Evolutionary conservation across 1,140 invertebrate genomes (phyloP), one percentile per base, ranked within the genome.

Genomic region (Cotesia glomerata): DNA sequence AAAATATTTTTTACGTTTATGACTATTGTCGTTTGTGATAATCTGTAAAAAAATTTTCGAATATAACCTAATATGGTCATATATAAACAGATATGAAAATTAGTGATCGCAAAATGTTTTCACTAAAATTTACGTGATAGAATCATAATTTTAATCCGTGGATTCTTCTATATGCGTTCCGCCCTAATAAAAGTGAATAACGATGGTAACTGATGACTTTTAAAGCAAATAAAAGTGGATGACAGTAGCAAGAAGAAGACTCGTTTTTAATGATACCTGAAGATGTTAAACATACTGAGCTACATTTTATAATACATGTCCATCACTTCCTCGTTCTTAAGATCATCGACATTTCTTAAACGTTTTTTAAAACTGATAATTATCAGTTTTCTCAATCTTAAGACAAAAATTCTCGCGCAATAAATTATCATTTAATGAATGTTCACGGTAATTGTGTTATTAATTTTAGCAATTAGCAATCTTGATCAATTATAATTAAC

Each of bases 311-410:
- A 16, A 39, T 32, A 26, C 11, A 45, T 51, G 68, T 39, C 58
- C 45, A 61, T 61, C 39, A 26, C 68, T 69, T 69, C 68, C 68
- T 69, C 68, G 58, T 69, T 69, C 56, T 14, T n/a, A 59, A 36
- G 26, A 69, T 69, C 26, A 8, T 39, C 11, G 7, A 45, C 39
- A 45, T 45, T 45, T 45, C 39, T 45, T 7, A 8, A 45, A 5
- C 39, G 4, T 45, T 45, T 45, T 45, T 45, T 45, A 9, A 39
- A 39, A 45, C n/a, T 26, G 34, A 69, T 69, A 69, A 69, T 69
- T 69, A 39, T 35, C 36, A 16, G 16, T 34, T 54, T 59, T 59
- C 49, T 61, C 39, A 14, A 36, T 64, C n/a, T 5, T 35, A 45
- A 16, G n/a, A 16, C 52, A 56, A 16, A 14, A 14, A 56, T 56